Percentiles rank a stretch among this genome's conserved stretches.
phyloP scores from a whole-genome alignment of 2,797 vertebrate genomes.

The Parotocinclus haroldoi region DNA sequence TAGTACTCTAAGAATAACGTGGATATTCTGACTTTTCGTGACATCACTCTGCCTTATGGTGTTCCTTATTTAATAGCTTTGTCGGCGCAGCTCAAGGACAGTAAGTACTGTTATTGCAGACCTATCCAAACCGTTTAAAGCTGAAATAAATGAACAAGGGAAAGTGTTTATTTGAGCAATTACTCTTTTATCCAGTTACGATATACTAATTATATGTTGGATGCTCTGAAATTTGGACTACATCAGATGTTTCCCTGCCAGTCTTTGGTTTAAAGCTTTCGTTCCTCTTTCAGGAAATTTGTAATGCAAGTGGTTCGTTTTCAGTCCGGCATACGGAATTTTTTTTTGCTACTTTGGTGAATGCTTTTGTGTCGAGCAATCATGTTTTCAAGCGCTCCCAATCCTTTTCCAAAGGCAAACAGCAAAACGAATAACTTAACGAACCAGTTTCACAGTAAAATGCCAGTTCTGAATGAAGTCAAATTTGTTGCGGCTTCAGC shows the following conservation, averaged over 20 bases:
- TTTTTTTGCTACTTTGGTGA: not conserved
- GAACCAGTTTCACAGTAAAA: conserved; percentile 27
- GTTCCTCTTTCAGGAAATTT: conserved; percentile 8
- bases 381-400: too few relatives aligned
- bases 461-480: conserved; percentile 22
- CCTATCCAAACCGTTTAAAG: conserved; percentile 3
- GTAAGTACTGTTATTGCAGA: not conserved
- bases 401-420: conserved; percentile 8
- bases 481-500: conserved; percentile 49
- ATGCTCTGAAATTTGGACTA: conserved; percentile 16
- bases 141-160: conserved; percentile 5
- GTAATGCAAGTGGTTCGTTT: conserved; percentile 14
- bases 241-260: not conserved
- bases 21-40: conserved; percentile 14
- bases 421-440: conserved; percentile 37
- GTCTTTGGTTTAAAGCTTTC: conserved; percentile 2
- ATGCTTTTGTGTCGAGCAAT: too few relatives aligned
- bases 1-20: not conserved
- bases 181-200: not conserved
- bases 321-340: conserved; percentile 4
- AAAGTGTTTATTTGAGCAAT: not conserved
- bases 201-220: conserved; percentile 12
- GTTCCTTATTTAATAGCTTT: too few relatives aligned
- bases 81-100: not conserved
- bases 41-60: conserved; percentile 28